Base-by-base conservation (phyloP, 1,140 invertebrate genomes). In the Drosophila bifasciata region DNA sequence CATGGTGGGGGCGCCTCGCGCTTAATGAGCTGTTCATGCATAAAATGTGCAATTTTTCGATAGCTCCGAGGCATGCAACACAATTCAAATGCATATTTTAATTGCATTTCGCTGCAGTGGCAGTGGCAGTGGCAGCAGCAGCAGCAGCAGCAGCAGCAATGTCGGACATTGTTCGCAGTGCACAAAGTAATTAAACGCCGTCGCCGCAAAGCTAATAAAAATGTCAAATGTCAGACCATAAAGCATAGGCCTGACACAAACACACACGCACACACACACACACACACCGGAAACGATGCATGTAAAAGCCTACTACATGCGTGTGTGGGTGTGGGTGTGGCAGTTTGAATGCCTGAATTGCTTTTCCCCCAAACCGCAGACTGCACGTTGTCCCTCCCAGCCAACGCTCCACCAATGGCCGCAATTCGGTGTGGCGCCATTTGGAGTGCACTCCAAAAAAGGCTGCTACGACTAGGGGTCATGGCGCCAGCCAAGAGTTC, bases 81-180 rank as follows among this genome's bases (percentile, higher is more conserved):
- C 77, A 83, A 83, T 66, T 74, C 69, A 83, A 81, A 83, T 83
- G 79, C 79, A 83, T 78, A 83, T 77, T 83, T 83, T 83, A 83
- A 83, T 83, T 83, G 79, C 74, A 78, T 83, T 83, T 83, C 48
- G 15, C 44, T 49, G 79, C 57, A 51, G 45, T 50, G 58, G 23
- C 28, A 50, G 71, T 50, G 45, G 59, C 49, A 17, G 28, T 50
- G 36, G 58, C 25, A 28, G 25, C 25, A 8, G 6, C 25, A 8
- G 25, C 25, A 2, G 19, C 19, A 19, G 0, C 19, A 19, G 67
- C 63, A 79, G 61, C 68, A 62, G 56, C 51, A 73, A 55, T 58
- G 62, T 41, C 52, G 32, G 62, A 56, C 72, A 72, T 74, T 81
- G 63, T 69, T 57, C 43, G 52, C 77, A 66, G 71, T 39, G 74